phyloP scores from a whole-genome alignment of 2,888 invertebrate species.

The Dasysyrphus albostriatus region DNA sequence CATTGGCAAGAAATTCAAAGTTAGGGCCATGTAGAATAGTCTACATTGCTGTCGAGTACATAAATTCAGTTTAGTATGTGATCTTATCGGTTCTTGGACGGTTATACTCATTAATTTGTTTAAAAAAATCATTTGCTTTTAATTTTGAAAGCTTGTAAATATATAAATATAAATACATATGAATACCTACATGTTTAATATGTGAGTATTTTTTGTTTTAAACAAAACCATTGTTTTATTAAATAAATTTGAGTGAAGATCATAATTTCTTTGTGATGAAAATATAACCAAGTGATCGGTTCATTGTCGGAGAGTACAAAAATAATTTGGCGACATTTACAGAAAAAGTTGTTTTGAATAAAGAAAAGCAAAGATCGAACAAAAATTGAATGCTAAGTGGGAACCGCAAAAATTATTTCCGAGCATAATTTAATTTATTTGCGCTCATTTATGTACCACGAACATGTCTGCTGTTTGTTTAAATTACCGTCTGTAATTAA shows the following conservation, averaged over 20 bases:
- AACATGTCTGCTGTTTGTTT: neutral
- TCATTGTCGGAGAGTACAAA: neutral
- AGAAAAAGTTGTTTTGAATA: neutral
- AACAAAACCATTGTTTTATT: neutral
- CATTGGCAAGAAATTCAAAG: conserved; percentile 61
- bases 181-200: neutral
- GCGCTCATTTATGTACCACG: neutral
- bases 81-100: conserved; percentile 61
- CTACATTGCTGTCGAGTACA: conserved; percentile 48
- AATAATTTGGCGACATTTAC: conserved; percentile 5
- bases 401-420: neutral
- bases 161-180: neutral
- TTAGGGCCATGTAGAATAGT: conserved; percentile 54
- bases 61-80: conserved; percentile 59
- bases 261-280: conserved; percentile 4
- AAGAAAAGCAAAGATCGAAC: conserved; percentile 7
- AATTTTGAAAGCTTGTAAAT: neutral
- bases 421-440: conserved; percentile 14
- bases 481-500: conserved; percentile 2
- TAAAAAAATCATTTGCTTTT: conserved; percentile 19
- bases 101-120: conserved; percentile 42
- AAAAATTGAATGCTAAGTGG: conserved; percentile 10
- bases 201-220: conserved; percentile 7
- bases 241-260: neutral
- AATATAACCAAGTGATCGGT: neutral